Percentiles rank a stretch among this genome's conserved stretches.
Conservation (phyloP, 2,888 invertebrate genomes). For the Chymomyza caudatula region DNA sequence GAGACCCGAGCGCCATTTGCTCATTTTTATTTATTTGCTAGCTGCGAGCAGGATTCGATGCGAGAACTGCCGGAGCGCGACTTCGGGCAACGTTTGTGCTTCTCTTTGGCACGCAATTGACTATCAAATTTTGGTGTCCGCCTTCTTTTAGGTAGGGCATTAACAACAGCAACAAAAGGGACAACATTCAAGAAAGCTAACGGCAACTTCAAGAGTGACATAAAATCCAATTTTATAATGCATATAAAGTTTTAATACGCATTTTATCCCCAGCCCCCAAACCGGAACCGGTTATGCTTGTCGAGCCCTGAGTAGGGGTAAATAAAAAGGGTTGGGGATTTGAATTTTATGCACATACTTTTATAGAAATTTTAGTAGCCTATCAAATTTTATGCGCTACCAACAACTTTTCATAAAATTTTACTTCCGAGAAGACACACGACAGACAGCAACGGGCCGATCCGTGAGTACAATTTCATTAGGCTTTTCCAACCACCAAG, state of each 20-base stretch:
- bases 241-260: constrained; percentile 66
- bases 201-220: constrained; percentile 58
- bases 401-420: constrained; percentile 62
- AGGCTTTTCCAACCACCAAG: background rate
- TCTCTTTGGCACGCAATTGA: constrained; percentile 57
- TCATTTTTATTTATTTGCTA: constrained; percentile 2
- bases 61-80: background rate
- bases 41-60: background rate
- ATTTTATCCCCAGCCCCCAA: constrained; percentile 5
- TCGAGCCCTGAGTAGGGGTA: background rate
- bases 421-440: constrained; percentile 34
- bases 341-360: constrained; percentile 51
- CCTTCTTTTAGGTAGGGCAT: constrained; percentile 15
- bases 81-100: constrained; percentile 40
- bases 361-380: constrained; percentile 66
- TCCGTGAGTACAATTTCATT: constrained; percentile 5
- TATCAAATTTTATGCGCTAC: constrained; percentile 63
- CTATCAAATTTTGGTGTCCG: constrained; percentile 59
- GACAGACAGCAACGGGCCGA: background rate
- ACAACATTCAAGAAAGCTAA: constrained; percentile 35
- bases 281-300: constrained; percentile 9
- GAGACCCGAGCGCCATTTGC: background rate
- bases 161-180: constrained; percentile 1
- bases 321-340: background rate
- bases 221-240: constrained; percentile 69